A percentile compares a stretch with the other conserved stretches of the same genome.
Conservation (phyloP, 2,113 vertebrate species). For the Charadrius vociferus region DNA sequence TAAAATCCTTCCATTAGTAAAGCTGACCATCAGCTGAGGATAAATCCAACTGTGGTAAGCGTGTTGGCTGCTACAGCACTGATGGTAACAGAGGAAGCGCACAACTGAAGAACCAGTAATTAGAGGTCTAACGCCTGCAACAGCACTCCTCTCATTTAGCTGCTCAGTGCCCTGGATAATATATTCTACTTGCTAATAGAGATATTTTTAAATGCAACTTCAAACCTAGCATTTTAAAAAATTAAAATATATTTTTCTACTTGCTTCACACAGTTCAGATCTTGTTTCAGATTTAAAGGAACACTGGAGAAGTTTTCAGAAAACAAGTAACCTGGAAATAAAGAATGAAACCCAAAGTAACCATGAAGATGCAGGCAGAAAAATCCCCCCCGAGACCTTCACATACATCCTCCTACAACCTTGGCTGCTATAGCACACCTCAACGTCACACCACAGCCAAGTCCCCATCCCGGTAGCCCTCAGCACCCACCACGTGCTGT, state of each 20-base stretch:
- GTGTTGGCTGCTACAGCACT: background rate
- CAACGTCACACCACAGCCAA: background rate
- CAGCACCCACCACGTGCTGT: too few species aligned
- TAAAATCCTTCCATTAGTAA: background rate
- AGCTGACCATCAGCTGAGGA: background rate
- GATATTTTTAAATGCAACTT: background rate
- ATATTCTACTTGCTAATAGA: background rate
- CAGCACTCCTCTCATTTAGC: background rate
- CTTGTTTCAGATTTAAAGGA: background rate
- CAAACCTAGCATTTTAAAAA: background rate
- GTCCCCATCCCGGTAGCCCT: background rate
- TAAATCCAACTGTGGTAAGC: background rate
- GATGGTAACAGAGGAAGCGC: background rate
- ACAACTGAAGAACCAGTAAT: background rate
- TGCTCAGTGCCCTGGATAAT: background rate
- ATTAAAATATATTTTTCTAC: background rate
- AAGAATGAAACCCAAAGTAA: background rate
- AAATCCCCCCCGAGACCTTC: background rate
- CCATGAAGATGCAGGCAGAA: background rate
- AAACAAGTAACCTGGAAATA: background rate
- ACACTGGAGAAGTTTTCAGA: background rate
- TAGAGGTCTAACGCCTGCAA: background rate
- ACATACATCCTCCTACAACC: background rate
- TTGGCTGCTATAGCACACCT: background rate
- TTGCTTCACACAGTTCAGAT: background rate